Base-by-base conservation (phyloP, 35 echinoderm and acorn worm species). In the Holothuria glaberrima region DNA sequence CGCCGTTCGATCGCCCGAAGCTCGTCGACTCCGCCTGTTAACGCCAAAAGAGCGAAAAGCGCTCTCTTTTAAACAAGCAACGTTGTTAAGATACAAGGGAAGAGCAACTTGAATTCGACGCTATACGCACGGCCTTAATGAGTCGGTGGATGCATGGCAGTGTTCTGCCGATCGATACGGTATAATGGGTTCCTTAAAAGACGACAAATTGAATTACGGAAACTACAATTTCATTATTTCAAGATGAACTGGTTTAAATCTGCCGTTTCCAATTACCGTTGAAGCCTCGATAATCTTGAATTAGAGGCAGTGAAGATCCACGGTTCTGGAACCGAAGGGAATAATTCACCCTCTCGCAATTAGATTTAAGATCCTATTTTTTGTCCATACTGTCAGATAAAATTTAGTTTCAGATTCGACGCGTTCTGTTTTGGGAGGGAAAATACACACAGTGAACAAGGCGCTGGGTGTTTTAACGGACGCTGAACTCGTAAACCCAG, bases 151-250 rank as follows among this genome's bases (percentile, higher is more conserved):
- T 69, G 66, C 25, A 69, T 54, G 50, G 50, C 36, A 54, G 50
- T 54, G 21, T 56, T 48, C n/a, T 32, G 7, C 54, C 65, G 85
- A 87, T 87, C 85, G 66, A 87, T 87, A 71, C 31, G 38, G 66
- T 70, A 87, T 87, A 87, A 69, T 87, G 66, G 60, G 30, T 87
- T 64, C 66, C 44, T 46, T 87, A 87, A 87, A 87, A 52, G 35
- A 71, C 17, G 85, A 87, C 85, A 87, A 87, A 87, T 87, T 71
- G 54, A 67, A 87, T 87, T 87, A 87, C 28, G 35, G 63, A 50
- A 71, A 87, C 85, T 70, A 87, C 85, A 87, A 87, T 87, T 87
- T 87, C 65, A 87, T 87, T 87, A 87, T 69, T 87, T 87, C 61
- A 28, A 65, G 63, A 87, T 87, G 85, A 87, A 87, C 85, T 87